These are phyloP conservation scores for Saguinus midas DNA, from an alignment of 2,113 vertebrate genomes.

Conservation along the genomic window DNA sequence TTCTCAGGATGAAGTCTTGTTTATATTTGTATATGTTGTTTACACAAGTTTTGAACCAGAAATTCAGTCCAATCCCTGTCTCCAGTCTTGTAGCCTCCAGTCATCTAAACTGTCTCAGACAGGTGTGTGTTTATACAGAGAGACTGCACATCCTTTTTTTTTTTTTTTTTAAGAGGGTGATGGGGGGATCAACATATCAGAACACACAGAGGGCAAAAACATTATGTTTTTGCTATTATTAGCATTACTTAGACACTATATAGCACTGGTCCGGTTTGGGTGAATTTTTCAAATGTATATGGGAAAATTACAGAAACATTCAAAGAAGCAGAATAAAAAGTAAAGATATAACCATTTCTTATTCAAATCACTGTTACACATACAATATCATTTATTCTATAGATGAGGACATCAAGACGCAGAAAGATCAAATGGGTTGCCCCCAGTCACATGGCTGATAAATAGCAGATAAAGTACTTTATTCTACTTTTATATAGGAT, in stretches of 20 bases:
- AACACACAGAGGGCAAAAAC: neutral
- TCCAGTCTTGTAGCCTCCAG: neutral
- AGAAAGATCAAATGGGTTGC: neutral
- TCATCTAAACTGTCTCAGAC: neutral
- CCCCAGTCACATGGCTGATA: neutral
- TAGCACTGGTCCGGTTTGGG: neutral
- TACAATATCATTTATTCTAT: neutral
- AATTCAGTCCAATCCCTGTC: neutral
- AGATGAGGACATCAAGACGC: neutral
- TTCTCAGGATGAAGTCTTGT: neutral
- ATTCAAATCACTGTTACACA: neutral
- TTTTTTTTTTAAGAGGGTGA: too few species aligned
- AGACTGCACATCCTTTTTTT: neutral
- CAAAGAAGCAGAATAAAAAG: slow-evolving; percentile 3
- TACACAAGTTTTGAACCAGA: slow-evolving; percentile 7
- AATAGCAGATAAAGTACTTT: neutral
- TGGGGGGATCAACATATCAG: neutral
- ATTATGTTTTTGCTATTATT: slow-evolving; percentile 1
- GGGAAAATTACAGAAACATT: slow-evolving; percentile 18
- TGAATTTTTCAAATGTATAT: slow-evolving; percentile 7
- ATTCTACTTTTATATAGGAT: neutral
- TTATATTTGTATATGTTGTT: neutral
- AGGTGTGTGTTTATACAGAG: neutral
- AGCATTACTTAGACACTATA: neutral
- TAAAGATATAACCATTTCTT: neutral